phyloP scores from a whole-genome alignment of 2,797 vertebrate genomes.

The Trachops cirrhosus region DNA sequence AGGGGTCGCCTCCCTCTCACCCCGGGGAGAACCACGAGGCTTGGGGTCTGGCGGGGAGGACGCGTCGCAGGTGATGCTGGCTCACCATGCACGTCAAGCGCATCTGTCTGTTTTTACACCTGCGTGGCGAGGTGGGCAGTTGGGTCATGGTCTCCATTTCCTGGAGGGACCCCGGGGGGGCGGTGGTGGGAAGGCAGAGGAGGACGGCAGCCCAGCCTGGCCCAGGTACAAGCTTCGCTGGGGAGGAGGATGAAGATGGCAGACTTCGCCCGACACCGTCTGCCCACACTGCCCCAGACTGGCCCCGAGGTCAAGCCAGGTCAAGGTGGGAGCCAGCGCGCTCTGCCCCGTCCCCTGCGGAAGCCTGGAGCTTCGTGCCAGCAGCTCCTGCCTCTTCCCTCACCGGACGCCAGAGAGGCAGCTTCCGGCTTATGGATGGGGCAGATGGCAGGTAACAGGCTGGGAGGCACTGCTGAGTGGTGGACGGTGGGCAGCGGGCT shows the following conservation, averaged over 20 bases:
- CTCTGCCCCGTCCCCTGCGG: neutral
- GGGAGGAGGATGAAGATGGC: neutral
- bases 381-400: neutral
- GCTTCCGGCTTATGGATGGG: neutral
- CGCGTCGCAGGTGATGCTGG: accelerated
- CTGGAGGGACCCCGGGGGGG: neutral
- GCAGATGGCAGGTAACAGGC: conserved; percentile 50
- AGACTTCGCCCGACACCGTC: accelerated
- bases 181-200: neutral
- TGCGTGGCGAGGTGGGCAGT: neutral
- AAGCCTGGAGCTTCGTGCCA: neutral
- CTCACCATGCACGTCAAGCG: neutral
- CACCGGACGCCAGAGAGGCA: neutral
- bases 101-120: neutral
- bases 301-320: neutral
- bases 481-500: conserved; percentile 15
- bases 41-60: neutral
- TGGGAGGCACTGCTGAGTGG: conserved; percentile 18
- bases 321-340: neutral
- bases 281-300: no score
- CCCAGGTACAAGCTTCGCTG: accelerated
- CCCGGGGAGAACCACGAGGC: neutral
- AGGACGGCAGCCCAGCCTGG: neutral
- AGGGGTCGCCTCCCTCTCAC: neutral
- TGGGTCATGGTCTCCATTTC: neutral